These are phyloP conservation scores for Leptura quadrifasciata DNA, from an alignment of 2,888 invertebrate species.

Conservation along the genomic window DNA sequence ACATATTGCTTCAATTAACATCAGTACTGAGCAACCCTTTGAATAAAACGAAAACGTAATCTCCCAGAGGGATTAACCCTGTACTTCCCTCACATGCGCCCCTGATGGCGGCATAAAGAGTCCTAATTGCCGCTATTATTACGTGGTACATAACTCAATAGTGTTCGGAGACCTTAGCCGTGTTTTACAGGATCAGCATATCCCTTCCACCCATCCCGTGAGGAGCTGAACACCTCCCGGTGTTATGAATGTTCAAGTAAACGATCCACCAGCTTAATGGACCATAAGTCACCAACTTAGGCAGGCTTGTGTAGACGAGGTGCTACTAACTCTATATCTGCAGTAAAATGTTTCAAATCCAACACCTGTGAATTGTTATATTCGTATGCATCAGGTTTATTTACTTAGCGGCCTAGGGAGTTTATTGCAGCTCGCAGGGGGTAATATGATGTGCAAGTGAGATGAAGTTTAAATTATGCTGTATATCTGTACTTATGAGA, in stretches of 20 bases:
- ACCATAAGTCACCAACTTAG: conserved; percentile 49
- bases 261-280: conserved; percentile 51
- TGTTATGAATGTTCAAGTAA: conserved; percentile 50
- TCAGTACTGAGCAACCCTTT: background rate
- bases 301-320: conserved; percentile 27
- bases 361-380: conserved; percentile 50
- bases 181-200: conserved; percentile 49
- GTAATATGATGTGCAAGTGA: background rate
- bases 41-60: conserved; percentile 25
- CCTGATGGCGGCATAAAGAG: conserved; percentile 12
- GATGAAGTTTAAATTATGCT: conserved; percentile 9
- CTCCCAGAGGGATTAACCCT: conserved; percentile 24
- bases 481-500: background rate
- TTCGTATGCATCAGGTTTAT: conserved; percentile 36
- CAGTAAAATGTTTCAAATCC: conserved; percentile 27
- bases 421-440: background rate
- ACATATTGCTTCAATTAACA: background rate
- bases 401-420: conserved; percentile 17
- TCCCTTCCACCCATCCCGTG: conserved; percentile 38
- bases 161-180: conserved; percentile 26
- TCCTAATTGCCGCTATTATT: conserved; percentile 47
- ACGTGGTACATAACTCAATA: conserved; percentile 42
- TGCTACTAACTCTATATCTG: conserved; percentile 20
- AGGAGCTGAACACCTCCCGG: conserved; percentile 38
- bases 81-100: conserved; percentile 19